Conservation (phyloP, 2,113 vertebrate genomes). For the Equus quagga region DNA sequence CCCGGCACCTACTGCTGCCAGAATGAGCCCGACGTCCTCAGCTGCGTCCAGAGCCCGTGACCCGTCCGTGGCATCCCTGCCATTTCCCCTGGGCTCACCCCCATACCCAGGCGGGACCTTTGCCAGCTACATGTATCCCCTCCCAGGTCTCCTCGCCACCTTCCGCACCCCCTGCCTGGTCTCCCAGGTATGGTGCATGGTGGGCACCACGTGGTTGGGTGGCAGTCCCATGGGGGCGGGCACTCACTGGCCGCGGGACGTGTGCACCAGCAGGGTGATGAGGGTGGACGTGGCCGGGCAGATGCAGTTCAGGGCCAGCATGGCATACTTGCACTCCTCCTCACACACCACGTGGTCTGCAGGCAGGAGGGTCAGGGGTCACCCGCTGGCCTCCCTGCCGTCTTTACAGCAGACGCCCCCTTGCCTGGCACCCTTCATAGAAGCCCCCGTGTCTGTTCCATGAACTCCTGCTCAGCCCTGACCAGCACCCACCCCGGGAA, state of each 20-base stretch:
- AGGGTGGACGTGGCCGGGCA: slow-evolving; percentile 93
- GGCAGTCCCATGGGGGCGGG: accelerated
- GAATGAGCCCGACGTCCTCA: no score
- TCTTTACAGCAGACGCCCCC: accelerated
- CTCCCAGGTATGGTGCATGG: accelerated
- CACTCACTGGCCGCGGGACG: slow-evolving; percentile 93
- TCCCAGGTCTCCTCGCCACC: slow-evolving; percentile 68
- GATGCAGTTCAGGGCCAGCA: slow-evolving; percentile 92
- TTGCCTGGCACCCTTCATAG: background rate
- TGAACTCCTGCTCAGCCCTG: background rate
- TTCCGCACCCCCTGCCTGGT: slow-evolving; percentile 85
- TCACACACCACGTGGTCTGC: slow-evolving; percentile 93
- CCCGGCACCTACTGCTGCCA: background rate
- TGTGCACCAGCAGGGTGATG: slow-evolving; percentile 93
- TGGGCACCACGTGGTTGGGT: background rate
- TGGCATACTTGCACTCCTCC: slow-evolving; percentile 92
- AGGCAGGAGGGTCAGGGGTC: background rate
- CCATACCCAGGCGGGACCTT: background rate
- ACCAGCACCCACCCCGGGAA: accelerated
- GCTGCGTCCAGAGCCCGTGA: background rate
- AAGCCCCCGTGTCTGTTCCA: background rate
- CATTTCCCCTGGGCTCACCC: no score
- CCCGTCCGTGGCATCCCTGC: background rate
- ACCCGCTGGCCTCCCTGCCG: accelerated
- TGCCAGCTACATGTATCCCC: background rate